These are phyloP conservation scores for cattle (Bos taurus) DNA, from an alignment of 2,113 vertebrate species.

Conservation along the genomic window DNA sequence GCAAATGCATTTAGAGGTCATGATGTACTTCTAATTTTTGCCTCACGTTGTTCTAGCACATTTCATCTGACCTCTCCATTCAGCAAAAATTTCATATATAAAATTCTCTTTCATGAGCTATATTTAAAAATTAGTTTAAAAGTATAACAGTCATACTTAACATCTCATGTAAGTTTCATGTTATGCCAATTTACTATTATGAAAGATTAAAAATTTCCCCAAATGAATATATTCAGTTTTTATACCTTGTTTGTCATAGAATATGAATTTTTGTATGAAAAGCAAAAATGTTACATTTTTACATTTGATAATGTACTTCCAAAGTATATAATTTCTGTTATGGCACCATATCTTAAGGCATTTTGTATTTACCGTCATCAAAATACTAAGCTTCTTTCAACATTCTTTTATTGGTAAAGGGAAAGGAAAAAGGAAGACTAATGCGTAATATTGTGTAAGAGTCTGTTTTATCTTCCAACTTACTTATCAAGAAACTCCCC, in stretches of 20 bases:
- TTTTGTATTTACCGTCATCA: not conserved
- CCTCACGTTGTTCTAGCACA: not conserved
- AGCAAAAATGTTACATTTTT: constrained; percentile 4
- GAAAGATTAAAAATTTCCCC: not conserved
- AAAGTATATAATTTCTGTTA: constrained; percentile 13
- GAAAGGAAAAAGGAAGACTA: not conserved
- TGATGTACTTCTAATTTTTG: not conserved
- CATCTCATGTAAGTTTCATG: not conserved
- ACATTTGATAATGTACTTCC: not conserved
- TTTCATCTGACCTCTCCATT: not conserved
- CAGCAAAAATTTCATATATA: not conserved
- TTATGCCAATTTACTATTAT: not conserved
- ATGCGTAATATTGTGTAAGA: not conserved
- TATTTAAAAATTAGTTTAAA: constrained; percentile 23
- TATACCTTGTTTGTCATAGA: not conserved
- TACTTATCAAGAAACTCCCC: not conserved
- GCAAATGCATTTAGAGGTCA: not conserved
- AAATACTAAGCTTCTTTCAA: not conserved
- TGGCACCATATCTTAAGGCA: constrained; percentile 9
- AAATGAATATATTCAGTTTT: not conserved
- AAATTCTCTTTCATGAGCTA: not conserved
- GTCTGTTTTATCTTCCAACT: not conserved
- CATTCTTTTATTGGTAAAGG: not conserved
- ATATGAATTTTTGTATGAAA: constrained; percentile 14
- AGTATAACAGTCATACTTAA: not conserved